Conservation (phyloP, 2,797 vertebrate species). For the Danio jaintianensis region DNA sequence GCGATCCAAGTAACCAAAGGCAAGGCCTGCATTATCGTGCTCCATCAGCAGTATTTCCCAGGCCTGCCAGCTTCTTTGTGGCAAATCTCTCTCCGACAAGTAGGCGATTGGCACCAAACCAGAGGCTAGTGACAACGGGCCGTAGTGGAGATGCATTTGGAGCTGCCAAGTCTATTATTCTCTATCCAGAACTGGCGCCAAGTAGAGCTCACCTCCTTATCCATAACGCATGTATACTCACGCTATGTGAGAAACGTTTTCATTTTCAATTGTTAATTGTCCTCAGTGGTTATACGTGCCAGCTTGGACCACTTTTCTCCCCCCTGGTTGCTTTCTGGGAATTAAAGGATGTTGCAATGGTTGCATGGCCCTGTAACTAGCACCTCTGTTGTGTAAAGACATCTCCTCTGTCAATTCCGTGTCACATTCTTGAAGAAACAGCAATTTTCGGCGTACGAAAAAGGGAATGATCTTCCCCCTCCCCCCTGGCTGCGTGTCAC, state of each 20-base stretch:
- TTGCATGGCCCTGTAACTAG: not conserved
- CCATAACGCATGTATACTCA: slow-evolving; percentile 14
- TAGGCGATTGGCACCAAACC: slow-evolving; percentile 81
- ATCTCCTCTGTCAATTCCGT: slow-evolving; percentile 62
- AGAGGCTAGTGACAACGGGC: slow-evolving; percentile 83
- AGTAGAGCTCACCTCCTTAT: slow-evolving; percentile 70
- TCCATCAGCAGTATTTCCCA: slow-evolving; percentile 82
- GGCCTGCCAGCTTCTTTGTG: slow-evolving; percentile 83
- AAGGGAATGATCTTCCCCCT: slow-evolving; percentile 70
- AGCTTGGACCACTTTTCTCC: not conserved
- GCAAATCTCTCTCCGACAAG: slow-evolving; percentile 81
- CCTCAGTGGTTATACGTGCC: slow-evolving; percentile 13
- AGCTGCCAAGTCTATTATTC: slow-evolving; percentile 80
- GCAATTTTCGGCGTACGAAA: slow-evolving; percentile 70
- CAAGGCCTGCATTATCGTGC: slow-evolving; percentile 77
- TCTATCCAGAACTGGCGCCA: slow-evolving; percentile 69
- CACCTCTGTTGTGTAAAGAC: slow-evolving; percentile 42
- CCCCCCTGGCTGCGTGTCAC: slow-evolving; percentile 71
- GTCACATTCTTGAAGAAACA: slow-evolving; percentile 77
- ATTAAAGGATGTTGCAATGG: slow-evolving; percentile 26
- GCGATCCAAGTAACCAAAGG: slow-evolving; percentile 77
- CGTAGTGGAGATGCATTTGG: slow-evolving; percentile 77
- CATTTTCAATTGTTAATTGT: not conserved
- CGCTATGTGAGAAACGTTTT: not conserved
- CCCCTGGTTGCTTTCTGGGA: slow-evolving; percentile 19